Evolutionary conservation across 2,888 invertebrate genomes (phyloP).

Genomic region (Xanthia togata): DNA sequence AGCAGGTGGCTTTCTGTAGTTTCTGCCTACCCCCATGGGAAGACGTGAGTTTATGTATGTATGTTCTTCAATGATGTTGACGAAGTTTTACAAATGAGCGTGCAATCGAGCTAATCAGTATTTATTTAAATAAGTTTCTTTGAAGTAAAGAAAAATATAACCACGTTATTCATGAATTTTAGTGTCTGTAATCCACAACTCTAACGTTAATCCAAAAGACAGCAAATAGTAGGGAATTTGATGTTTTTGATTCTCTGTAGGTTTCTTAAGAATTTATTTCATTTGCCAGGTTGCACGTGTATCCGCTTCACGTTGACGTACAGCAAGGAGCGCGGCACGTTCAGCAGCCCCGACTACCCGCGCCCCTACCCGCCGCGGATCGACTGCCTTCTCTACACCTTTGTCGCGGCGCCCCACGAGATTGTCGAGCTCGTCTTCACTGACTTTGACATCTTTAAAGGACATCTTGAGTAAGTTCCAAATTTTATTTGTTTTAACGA

Average conservation of each 20-base stretch:
- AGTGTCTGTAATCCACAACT: not conserved
- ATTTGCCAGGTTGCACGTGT: constrained; percentile 94
- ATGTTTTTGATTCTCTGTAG: not conserved
- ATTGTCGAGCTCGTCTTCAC: constrained; percentile 95
- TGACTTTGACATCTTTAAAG: constrained; percentile 94
- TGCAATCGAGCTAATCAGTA: not conserved
- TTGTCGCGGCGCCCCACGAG: constrained; percentile 94
- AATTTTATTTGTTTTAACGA: not conserved
- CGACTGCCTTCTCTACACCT: constrained; percentile 96
- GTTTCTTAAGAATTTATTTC: constrained; percentile 10
- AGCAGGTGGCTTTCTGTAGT: too few species aligned
- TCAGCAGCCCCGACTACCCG: constrained; percentile 96
- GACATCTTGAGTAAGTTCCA: constrained; percentile 92
- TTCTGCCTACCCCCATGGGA: too few species aligned
- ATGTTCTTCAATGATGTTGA: not conserved
- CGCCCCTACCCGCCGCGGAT: constrained; percentile 93
- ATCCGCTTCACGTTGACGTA: constrained; percentile 95
- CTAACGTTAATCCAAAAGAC: not conserved
- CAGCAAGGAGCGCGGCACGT: constrained; percentile 94
- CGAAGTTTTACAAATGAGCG: not conserved
- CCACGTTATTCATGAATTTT: too few species aligned
- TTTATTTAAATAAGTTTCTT: not conserved
- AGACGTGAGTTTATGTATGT: too few species aligned
- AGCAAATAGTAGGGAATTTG: not conserved
- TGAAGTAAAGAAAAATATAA: not conserved